Evolutionary conservation across 2,888 invertebrate species (phyloP).

Genomic region (Acrobasis repandana): DNA sequence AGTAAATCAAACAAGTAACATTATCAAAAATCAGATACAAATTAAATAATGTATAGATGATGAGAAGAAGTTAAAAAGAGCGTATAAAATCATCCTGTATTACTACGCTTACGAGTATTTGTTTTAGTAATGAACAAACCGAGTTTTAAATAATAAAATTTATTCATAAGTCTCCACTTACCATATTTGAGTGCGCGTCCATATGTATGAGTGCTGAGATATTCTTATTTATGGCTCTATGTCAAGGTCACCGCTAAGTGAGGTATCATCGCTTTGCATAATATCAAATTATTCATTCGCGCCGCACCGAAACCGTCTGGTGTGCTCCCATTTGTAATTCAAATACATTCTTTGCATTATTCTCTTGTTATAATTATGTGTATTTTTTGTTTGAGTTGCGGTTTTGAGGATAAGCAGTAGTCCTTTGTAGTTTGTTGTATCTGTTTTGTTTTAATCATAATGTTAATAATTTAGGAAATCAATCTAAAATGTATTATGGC

Average conservation of each 20-base stretch:
- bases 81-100: slow-evolving; percentile 69
- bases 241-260: slow-evolving; percentile 76
- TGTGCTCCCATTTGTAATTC: slow-evolving; percentile 78
- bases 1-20: too few relatives aligned
- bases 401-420: not conserved
- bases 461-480: too few relatives aligned
- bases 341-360: slow-evolving; percentile 74
- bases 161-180: slow-evolving; percentile 82
- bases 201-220: slow-evolving; percentile 82
- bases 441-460: too few relatives aligned
- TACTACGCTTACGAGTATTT: slow-evolving; percentile 81
- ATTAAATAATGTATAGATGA: not conserved
- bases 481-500: too few relatives aligned
- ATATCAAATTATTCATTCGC: slow-evolving; percentile 82
- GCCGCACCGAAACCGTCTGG: slow-evolving; percentile 75
- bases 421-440: too few relatives aligned
- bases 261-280: slow-evolving; percentile 78
- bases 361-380: slow-evolving; percentile 70
- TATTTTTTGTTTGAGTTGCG: slow-evolving; percentile 60
- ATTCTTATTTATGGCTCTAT: slow-evolving; percentile 82
- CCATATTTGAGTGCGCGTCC: slow-evolving; percentile 80
- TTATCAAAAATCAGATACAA: too few relatives aligned
- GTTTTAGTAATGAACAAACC: slow-evolving; percentile 83
- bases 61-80: not conserved
- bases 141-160: slow-evolving; percentile 82